Evolutionary conservation across 2,888 invertebrate genomes (phyloP), one percentile per base, ranked within the genome.

Genomic region (Synanthedon vespiformis): DNA sequence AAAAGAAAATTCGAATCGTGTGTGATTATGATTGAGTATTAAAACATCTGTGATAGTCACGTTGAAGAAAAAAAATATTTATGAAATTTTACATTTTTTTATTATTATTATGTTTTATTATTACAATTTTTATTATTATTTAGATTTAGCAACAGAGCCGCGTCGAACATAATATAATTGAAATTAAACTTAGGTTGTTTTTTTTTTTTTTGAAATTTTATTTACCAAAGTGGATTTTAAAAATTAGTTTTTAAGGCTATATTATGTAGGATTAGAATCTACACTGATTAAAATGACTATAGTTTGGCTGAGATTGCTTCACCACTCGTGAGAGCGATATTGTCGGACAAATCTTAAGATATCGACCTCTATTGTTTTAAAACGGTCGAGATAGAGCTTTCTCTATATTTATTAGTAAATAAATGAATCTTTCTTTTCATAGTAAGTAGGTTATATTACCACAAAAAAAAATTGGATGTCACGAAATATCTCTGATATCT

Each of bases 41-140:
- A 44, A 13, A 54, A 52, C 44, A 54, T 48, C 54, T 54, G 54
- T 54, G 54, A 54, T 54, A 54, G 51, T 48, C 27, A 14, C 40
- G 54, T 44, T 40, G 49, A 49, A 49, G 22, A 22, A 44, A 47
- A 13, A 14, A 40, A 48, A 48, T 48, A n/a, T 44, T 22, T 40
- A 34, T 51, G 40, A 13, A 49, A 22, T 18, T 44, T 40, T 40
- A 34, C 34, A 54, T 54, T 16, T 51, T 44, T 12, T 16, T 2
- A n/a, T n/a, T n/a, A n/a, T n/a, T 44, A 44, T 44, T 13, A 44
- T 44, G 44, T 44, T 44, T 10, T 10, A 3, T 8, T 44, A 12
- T 51, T 41, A 44, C 10, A 5, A 22, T 10, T 34, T 34, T 49
- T 48, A 13, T 47, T 34, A 48, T 51, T 47, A 27, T 47, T 44